Conservation (phyloP, 2,797 vertebrate species). For the Lateolabrax maculatus region DNA sequence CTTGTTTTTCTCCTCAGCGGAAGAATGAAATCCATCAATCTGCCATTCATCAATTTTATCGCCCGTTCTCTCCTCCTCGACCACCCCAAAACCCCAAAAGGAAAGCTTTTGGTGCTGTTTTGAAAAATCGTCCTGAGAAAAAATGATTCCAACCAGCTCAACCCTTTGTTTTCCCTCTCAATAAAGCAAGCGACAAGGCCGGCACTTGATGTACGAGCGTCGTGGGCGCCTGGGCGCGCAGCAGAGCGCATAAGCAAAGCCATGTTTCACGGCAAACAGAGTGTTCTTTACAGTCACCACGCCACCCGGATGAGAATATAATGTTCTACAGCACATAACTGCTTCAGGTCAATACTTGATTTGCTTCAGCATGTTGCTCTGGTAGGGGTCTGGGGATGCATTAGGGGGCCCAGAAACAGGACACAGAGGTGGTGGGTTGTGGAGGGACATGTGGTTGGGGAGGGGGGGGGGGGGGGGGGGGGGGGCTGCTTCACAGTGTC, state of each 20-base stretch:
- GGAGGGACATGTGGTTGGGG: constrained; percentile 7
- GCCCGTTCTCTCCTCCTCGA: constrained; percentile 88
- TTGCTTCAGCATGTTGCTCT: constrained; percentile 93
- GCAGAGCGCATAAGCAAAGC: constrained; percentile 95
- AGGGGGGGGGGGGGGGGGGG: constrained; percentile 8
- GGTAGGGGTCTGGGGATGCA: constrained; percentile 92
- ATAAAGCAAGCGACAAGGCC: constrained; percentile 96
- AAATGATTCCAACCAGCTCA: constrained; percentile 97
- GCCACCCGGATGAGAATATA: constrained; percentile 96
- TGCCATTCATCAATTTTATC: constrained; percentile 93
- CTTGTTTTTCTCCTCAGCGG: constrained; percentile 77
- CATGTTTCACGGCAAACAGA: constrained; percentile 95
- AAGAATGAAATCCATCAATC: constrained; percentile 93
- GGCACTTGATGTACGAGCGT: constrained; percentile 95
- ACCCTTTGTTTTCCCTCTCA: constrained; percentile 99
- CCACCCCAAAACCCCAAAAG: constrained; percentile 90
- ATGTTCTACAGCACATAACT: constrained; percentile 95
- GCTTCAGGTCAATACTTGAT: constrained; percentile 97
- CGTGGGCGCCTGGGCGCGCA: constrained; percentile 84
- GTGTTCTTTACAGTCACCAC: constrained; percentile 94
- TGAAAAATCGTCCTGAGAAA: constrained; percentile 97
- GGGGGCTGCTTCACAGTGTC: constrained; percentile 43
- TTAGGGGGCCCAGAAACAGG: constrained; percentile 85
- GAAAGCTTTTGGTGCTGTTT: constrained; percentile 93
- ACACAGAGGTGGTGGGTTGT: constrained; percentile 53